Base-by-base conservation (phyloP, 2,113 vertebrate species). In the Platysteira castanea region DNA sequence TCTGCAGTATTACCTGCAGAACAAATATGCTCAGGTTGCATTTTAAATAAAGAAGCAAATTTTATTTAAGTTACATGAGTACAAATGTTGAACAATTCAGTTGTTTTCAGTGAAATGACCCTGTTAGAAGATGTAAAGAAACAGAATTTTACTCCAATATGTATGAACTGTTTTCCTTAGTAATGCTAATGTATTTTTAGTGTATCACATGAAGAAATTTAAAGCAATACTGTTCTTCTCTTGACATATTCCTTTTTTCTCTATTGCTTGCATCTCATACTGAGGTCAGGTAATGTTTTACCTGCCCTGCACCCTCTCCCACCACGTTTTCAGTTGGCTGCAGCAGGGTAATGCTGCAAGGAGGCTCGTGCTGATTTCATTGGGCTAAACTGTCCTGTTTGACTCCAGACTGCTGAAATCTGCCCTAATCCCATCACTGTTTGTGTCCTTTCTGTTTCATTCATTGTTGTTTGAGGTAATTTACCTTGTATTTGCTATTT, bases 1-100 rank as follows among this genome's bases (percentile, higher is more conserved):
- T 95, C 59, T 90, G 68, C 41, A 77, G 76, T 39, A 50, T 35
- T 77, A 39, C 31, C 53, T 91, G 15, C 87, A 87, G 47, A 80
- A 91, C 35, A 54, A 70, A 83, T 27, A 81, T 4, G 23, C 95
- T 94, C 94, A 96, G 85, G 95, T 93, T 90, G 47, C 27, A 70
- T 41, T 90, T 93, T 53, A 67, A 90, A 87, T 60, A 59, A 94
- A 71, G 8, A 87, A 26, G 24, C 44, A 77, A 64, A 63, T 64
- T 85, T 42, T 86, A 16, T 27, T 77, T 77, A 35, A 60, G 50
- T 90, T 88, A 23, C 16, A 39, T 9, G 37, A 15, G 13, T 47
- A 9, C 26, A 26, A 77, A 52, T 23, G 68, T 60, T 7, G 28
- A 94, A 74, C 15, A 79, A 11, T 16, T 82, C 33, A 21, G 13